phyloP scores from a whole-genome alignment of 1,140 invertebrate species.

The Conus betulinus region DNA sequence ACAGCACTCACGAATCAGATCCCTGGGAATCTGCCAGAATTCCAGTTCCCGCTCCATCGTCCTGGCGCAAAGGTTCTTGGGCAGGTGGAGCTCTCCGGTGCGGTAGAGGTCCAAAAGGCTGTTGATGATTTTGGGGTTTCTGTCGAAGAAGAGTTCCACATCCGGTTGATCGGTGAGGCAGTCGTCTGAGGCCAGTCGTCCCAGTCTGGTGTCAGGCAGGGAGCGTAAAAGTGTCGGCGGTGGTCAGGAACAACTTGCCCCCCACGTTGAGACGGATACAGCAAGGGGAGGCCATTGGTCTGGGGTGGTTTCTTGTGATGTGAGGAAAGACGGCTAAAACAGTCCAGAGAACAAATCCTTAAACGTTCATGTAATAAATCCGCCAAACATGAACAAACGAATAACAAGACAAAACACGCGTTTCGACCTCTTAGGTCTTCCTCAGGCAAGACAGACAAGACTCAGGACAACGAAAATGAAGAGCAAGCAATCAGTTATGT shows the following conservation, averaged over 20 bases:
- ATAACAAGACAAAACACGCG: too few relatives aligned
- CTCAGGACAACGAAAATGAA: too few relatives aligned
- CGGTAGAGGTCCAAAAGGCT: conserved; percentile 30
- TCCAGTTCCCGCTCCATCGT: neutral
- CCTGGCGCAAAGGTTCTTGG: neutral
- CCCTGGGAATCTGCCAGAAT: conserved; percentile 5
- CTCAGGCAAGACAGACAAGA: too few relatives aligned
- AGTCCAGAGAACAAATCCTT: too few relatives aligned
- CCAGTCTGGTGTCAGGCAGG: conserved; percentile 18
- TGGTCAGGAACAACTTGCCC: conserved; percentile 1
- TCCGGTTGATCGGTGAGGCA: neutral
- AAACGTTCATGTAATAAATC: too few relatives aligned
- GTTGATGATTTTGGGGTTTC: conserved; percentile 25
- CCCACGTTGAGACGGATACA: neutral
- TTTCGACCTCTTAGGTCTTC: too few relatives aligned
- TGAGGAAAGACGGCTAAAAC: too few relatives aligned
- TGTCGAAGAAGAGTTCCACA: conserved; percentile 36
- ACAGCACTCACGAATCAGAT: conserved; percentile 12
- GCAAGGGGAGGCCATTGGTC: too few relatives aligned
- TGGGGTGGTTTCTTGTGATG: too few relatives aligned
- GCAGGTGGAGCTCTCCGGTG: conserved; percentile 25
- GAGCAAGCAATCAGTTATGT: too few relatives aligned
- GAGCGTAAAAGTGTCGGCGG: neutral
- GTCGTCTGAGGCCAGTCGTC: neutral
- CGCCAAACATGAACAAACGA: too few relatives aligned